These are phyloP conservation scores for Notospermus geniculatus DNA, from an alignment of 1,140 invertebrate genomes.

Conservation along the genomic window DNA sequence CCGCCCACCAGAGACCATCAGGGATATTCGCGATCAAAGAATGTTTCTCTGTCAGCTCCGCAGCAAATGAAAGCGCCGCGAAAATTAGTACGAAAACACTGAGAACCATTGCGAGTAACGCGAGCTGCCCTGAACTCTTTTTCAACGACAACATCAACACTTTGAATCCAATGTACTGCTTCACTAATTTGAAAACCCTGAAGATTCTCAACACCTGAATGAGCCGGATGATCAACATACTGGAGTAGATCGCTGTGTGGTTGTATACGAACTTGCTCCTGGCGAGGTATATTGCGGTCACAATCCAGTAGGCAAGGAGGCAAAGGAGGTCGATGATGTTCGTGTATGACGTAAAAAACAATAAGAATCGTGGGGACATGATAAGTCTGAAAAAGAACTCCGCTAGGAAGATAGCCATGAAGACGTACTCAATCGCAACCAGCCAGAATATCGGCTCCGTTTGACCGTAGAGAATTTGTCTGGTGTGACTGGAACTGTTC, in stretches of 20 bases:
- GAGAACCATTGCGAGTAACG: neutral
- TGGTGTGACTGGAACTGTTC: neutral
- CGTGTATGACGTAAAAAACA: neutral
- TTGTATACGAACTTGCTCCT: neutral
- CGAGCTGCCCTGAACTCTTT: neutral
- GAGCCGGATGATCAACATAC: neutral
- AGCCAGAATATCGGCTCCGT: constrained; percentile 2
- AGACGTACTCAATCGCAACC: neutral
- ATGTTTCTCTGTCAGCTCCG: neutral
- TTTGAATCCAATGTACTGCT: constrained; percentile 1
- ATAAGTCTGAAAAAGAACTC: neutral
- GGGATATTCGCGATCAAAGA: neutral
- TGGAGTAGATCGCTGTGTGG: neutral
- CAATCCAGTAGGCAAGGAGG: neutral
- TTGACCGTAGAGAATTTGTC: neutral
- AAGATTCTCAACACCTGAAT: constrained; percentile 1
- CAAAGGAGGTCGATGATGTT: neutral
- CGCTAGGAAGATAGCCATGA: neutral
- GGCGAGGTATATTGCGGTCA: neutral
- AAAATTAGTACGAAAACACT: neutral
- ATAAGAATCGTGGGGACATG: neutral
- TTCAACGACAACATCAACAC: constrained; percentile 7
- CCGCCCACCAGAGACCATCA: constrained; percentile 23
- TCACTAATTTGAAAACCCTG: constrained; percentile 3
- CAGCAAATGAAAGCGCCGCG: neutral